These are phyloP conservation scores for Pherbina coryleti DNA, from an alignment of 2,888 invertebrate species.

Conservation along the genomic window DNA sequence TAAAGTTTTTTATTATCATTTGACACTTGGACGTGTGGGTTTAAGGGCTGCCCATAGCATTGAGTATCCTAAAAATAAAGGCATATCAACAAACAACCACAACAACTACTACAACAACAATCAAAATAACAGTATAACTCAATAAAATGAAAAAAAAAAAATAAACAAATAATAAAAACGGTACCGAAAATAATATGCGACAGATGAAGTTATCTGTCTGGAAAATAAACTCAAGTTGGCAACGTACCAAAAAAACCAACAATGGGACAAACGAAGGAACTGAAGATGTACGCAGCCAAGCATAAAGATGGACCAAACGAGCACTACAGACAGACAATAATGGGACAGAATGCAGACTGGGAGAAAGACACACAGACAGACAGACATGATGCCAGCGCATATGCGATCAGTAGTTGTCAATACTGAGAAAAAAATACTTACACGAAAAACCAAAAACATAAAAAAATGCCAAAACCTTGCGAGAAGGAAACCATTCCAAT, in stretches of 20 bases:
- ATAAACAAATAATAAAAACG: not conserved
- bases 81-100: not conserved
- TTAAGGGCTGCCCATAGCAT: not conserved
- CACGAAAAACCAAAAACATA: too few species aligned
- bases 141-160: not conserved
- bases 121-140: not conserved
- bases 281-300: too few species aligned
- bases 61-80: not conserved
- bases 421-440: not conserved
- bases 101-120: not conserved
- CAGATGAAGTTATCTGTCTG: slow-evolving; percentile 19
- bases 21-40: too few species aligned
- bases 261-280: too few species aligned
- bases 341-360: not conserved
- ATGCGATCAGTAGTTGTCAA: not conserved
- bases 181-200: not conserved
- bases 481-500: too few species aligned
- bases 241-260: not conserved
- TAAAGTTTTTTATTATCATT: too few species aligned
- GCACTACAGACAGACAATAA: not conserved
- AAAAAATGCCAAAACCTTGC: too few species aligned
- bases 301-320: not conserved
- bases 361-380: not conserved
- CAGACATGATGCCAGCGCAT: not conserved
- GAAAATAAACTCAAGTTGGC: slow-evolving; percentile 22